Conservation (phyloP, 2,113 vertebrate species). For the Psammodynastes pulverulentus region DNA sequence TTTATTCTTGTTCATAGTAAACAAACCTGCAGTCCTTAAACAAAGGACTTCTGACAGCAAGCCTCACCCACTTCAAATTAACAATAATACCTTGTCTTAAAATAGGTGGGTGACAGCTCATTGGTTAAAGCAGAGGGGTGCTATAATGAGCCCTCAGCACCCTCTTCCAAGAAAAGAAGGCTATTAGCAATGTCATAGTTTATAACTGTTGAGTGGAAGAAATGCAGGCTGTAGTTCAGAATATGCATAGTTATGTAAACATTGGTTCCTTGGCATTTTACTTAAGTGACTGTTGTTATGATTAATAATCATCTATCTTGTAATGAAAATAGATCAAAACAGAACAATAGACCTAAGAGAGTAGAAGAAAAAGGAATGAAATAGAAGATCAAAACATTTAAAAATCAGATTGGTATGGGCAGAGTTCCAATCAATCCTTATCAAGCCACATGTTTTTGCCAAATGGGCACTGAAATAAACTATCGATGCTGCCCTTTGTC, state of each 20-base stretch:
- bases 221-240: fast-evolving
- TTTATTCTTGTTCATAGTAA: conserved; percentile 46
- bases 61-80: conserved; percentile 34
- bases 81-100: conserved; percentile 49
- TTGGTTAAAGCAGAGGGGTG: not conserved
- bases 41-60: conserved; percentile 50
- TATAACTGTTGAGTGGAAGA: fast-evolving
- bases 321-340: conserved; percentile 14
- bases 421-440: not conserved
- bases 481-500: not conserved
- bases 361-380: not conserved
- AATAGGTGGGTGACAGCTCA: conserved; percentile 36
- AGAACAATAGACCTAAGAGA: not conserved
- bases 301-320: conserved; percentile 14
- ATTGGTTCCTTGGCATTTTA: not conserved
- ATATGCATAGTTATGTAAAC: not conserved
- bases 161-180: not conserved
- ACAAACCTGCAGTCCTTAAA: conserved; percentile 57
- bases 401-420: no score
- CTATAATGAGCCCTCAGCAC: not conserved
- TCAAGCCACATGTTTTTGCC: not conserved
- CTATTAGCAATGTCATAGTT: not conserved
- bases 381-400: not conserved
- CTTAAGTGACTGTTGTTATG: not conserved
- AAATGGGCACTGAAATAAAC: not conserved